phyloP scores from a whole-genome alignment of 2,888 invertebrate genomes.

The Thyatira batis region DNA sequence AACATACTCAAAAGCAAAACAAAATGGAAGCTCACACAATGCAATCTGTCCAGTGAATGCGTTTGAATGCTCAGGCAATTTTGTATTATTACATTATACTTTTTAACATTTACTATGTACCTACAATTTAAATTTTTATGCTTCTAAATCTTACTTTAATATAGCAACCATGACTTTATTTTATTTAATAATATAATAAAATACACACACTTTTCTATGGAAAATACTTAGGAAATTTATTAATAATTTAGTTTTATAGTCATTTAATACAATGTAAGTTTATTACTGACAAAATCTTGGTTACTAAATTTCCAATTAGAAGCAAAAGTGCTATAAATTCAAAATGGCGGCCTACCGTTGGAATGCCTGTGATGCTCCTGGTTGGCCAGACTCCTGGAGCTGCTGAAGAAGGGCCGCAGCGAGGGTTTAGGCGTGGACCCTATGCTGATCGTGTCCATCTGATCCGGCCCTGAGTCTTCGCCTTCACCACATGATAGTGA shows the following conservation, averaged over 20 bases:
- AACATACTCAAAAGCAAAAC: conserved; percentile 32
- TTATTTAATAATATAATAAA: neutral
- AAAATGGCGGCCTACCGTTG: conserved; percentile 53
- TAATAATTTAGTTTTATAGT: no score
- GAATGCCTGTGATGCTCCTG: conserved; percentile 76
- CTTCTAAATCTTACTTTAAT: neutral
- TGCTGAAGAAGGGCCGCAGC: conserved; percentile 96
- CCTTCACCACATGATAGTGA: conserved; percentile 92
- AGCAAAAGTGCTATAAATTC: neutral
- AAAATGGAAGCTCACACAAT: conserved; percentile 58
- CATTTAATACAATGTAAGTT: no score
- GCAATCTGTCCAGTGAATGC: conserved; percentile 48
- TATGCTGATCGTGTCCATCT: conserved; percentile 96
- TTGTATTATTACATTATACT: conserved; percentile 22
- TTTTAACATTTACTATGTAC: conserved; percentile 17
- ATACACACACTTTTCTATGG: neutral
- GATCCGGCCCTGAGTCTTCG: conserved; percentile 95
- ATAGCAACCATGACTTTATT: neutral
- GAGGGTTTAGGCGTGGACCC: conserved; percentile 98
- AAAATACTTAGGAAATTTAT: no score
- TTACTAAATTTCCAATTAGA: neutral
- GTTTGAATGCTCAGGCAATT: conserved; percentile 51
- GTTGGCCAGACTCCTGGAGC: conserved; percentile 89
- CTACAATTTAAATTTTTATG: neutral
- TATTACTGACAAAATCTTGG: neutral